Base-by-base conservation (phyloP, 2,113 vertebrate species). In the Phoxinus phoxinus region DNA sequence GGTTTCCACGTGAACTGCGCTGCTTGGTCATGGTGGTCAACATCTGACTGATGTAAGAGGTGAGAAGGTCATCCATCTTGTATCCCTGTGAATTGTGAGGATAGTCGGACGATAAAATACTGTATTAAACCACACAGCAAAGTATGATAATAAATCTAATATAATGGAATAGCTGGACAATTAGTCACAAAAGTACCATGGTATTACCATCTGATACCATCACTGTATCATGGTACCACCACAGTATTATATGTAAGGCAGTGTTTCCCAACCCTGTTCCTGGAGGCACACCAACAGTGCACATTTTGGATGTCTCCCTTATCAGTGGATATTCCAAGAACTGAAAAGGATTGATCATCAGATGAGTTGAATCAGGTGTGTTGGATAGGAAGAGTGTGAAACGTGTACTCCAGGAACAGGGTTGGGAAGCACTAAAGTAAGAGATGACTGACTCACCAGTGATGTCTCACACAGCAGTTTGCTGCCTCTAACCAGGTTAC, bases 1-100 rank as follows among this genome's bases (percentile, higher is more conserved):
- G 97, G 91, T 94, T 94, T 81, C 93, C 94, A 84, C 96, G 95
- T 23, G 95, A 93, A 9, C 94, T 94, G 88, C 97, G 94, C 91
- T 97, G 97, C 91, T 96, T 97, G 91, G 96, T 99, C 97, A 99
- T 97, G 81, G 96, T 95, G 27, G 97, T 98, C 85, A 99, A 88
- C 97, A 99, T 99, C 95, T 99, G 98, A 92, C 97, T 99, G 91
- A 99, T 99, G 93, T 98, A 99, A 0, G 97, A 99, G n/a, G 98
- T 99, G 90, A 98, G 87, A 65, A 98, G 96, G 90, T 99, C 98
- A 81, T 99, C 98, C 98, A 99, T 99, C 94, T 99, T 99, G 94
- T 99, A 99, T 35, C 98, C 98, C 98, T 99, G 93, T 23, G 35
- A 30, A 63, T 23, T 48, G 44, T 2, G 21, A 46, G 19, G 1